Evolutionary conservation across 2,888 invertebrate species (phyloP), one percentile per base, ranked within the genome.

Genomic region (Lydus trimaculatus): DNA sequence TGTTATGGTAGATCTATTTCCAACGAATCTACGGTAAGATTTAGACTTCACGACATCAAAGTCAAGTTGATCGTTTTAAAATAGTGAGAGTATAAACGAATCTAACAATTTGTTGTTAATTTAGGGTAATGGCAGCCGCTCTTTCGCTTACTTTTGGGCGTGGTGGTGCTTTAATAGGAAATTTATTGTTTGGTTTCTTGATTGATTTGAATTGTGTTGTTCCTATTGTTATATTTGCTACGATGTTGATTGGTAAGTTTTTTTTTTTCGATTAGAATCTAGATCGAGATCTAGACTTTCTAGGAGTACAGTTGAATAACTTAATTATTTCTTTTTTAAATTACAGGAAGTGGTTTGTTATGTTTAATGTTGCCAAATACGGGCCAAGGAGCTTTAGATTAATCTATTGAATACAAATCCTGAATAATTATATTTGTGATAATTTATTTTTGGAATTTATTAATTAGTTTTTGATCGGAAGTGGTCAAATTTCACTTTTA

Each of bases 111-210:
- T 11, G 3, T 15, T 25, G 6, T 15, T 39, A 36, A 61, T 70
- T 83, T 84, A 93, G 94, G 87, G 93, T 94, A 81, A 93, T 94
- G 93, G 94, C 93, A 39, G 93, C 93, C 31, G 93, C 93, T 56
- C 85, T 94, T 56, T 93, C 93, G 13, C 87, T 93, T 72, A 93
- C 93, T 17, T 92, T 92, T 83, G 94, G 94, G 66, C 88, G 94
- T 87, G 89, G 92, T 72, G 94, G 94, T 61, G 93, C 93, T 72
- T 86, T 94, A 65, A 84, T 93, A 63, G 94, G 93, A 72, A 93
- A 93, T 85, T 85, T 94, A 75, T 85, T 93, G 59, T 93, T 94
- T 81, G 93, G 94, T 69, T 92, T 92, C 85, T 88, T 94, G 74
- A 93, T 94, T 76, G 94, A 94, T 86, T 87, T 93, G 79, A 92